A percentile compares a stretch with the other conserved stretches of the same genome.
phyloP scores from a whole-genome alignment of 1,140 invertebrate genomes.

The Lethrus apterus region DNA sequence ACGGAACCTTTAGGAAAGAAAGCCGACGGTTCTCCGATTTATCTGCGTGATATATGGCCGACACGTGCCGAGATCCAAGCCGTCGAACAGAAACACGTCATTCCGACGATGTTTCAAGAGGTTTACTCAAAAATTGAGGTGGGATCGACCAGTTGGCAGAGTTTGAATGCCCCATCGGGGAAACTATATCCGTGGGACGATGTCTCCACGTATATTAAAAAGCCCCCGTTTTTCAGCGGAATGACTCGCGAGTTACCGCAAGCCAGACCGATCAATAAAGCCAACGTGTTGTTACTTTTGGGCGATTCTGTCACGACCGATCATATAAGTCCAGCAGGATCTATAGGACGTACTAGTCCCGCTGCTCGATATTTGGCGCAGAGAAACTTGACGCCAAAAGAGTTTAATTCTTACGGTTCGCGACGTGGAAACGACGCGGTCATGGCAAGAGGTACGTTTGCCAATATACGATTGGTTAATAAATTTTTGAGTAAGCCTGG shows the following conservation, averaged over 20 bases:
- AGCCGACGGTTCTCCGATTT: slow-evolving; percentile 68
- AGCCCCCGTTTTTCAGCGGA: slow-evolving; percentile 93
- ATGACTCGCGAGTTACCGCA: slow-evolving; percentile 49
- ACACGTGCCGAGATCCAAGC: slow-evolving; percentile 81
- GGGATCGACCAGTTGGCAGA: slow-evolving; percentile 83
- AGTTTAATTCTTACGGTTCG: slow-evolving; percentile 98
- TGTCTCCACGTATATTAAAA: slow-evolving; percentile 92
- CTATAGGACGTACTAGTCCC: slow-evolving; percentile 89
- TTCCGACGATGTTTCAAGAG: slow-evolving; percentile 96
- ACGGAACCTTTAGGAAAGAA: slow-evolving; percentile 54
- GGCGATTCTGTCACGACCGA: slow-evolving; percentile 97
- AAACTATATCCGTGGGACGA: slow-evolving; percentile 89
- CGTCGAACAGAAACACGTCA: slow-evolving; percentile 83
- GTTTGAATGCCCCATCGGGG: slow-evolving; percentile 68
- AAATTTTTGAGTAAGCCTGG: slow-evolving; percentile 78
- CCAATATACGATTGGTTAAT: slow-evolving; percentile 94
- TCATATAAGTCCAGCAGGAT: slow-evolving; percentile 97
- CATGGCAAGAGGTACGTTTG: slow-evolving; percentile 96
- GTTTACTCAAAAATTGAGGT: slow-evolving; percentile 81
- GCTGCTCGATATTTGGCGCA: slow-evolving; percentile 81
- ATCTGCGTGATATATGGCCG: slow-evolving; percentile 92
- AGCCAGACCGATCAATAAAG: slow-evolving; percentile 52
- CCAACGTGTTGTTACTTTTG: slow-evolving; percentile 76
- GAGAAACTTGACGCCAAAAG: slow-evolving; percentile 75
- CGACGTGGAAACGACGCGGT: slow-evolving; percentile 93